Percentiles rank a stretch among this genome's conserved stretches.
phyloP scores from a whole-genome alignment of 1,140 invertebrate species.

The Phthorimaea operculella region DNA sequence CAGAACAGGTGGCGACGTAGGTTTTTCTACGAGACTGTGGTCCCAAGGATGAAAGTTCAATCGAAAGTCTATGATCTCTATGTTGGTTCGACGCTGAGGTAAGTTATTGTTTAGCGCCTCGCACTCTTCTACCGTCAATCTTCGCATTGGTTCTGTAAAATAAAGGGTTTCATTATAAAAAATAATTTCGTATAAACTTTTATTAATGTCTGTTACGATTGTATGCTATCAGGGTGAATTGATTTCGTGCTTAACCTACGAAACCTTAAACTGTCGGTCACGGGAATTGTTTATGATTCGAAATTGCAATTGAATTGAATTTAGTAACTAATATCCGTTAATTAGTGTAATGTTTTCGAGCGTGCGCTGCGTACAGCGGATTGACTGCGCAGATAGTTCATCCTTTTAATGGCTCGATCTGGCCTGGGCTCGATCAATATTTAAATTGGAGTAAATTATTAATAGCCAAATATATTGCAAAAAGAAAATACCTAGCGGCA shows the following conservation, averaged over 20 bases:
- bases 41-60: constrained; percentile 33
- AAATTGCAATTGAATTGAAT: too few species aligned
- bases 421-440: neutral
- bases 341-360: too few species aligned
- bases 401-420: too few species aligned
- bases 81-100: constrained; percentile 27
- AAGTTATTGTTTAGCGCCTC: constrained; percentile 39
- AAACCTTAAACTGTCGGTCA: too few species aligned
- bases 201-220: too few species aligned
- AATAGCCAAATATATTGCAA: neutral
- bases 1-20: constrained; percentile 13
- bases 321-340: too few species aligned
- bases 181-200: too few species aligned
- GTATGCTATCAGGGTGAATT: too few species aligned
- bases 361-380: too few species aligned
- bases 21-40: constrained; percentile 19
- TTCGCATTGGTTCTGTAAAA: constrained; percentile 31
- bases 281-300: too few species aligned
- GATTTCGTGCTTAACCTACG: too few species aligned
- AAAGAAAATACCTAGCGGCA: neutral
- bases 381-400: too few species aligned
- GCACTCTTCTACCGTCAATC: constrained; percentile 46
- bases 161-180: constrained; percentile 3
- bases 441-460: neutral
- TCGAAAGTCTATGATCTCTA: constrained; percentile 23